Evolutionary conservation across 2,888 invertebrate genomes (phyloP), one percentile per base, ranked within the genome.

Genomic region (Tethea ocularis): DNA sequence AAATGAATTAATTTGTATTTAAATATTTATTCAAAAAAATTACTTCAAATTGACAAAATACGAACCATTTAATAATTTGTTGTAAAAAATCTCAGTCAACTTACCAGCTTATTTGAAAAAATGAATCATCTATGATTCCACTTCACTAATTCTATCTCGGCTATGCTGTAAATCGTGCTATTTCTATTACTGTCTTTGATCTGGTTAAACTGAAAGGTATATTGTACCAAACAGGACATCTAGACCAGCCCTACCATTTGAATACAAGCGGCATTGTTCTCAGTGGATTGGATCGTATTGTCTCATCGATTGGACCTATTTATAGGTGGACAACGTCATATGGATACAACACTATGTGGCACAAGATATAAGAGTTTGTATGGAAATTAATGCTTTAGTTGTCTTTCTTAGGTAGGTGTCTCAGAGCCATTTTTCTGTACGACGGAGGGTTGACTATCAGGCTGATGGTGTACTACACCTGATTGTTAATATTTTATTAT

Each of bases 301-400:
- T 91, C 84, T 88, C 88, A 87, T 90, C 86, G 87, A 89, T 87
- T 86, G 82, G 67, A 73, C 83, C 88, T 91, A 91, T 91, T 91
- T 90, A 90, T 90, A 90, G 83, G 75, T 75, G 74, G 72, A 81
- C 76, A 79, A 72, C 75, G 77, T 76, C 77, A 75, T 74, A 68
- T 68, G 59, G 57, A 55, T 46, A 68, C 54, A 64, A 61, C 64
- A 61, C 61, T 65, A 65, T 67, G 36, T 24, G 63, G 66, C 24
- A 2, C 58, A 68, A 71, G 59, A 15, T 26, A 53, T 5, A 52
- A 57, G 58, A 61, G 56, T 20, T 46, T 20, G 10, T 20, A 0
- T 33, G 66, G 68, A 66, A 51, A 20, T 22, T 0, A 3, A 13
- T 13, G 7, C 2, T 13, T 6, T 2, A 13, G 6, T 33, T 13